A percentile compares a stretch with the other conserved stretches of the same genome.
Conservation (phyloP, 2,888 invertebrate genomes). For the Chrysolina americana region DNA sequence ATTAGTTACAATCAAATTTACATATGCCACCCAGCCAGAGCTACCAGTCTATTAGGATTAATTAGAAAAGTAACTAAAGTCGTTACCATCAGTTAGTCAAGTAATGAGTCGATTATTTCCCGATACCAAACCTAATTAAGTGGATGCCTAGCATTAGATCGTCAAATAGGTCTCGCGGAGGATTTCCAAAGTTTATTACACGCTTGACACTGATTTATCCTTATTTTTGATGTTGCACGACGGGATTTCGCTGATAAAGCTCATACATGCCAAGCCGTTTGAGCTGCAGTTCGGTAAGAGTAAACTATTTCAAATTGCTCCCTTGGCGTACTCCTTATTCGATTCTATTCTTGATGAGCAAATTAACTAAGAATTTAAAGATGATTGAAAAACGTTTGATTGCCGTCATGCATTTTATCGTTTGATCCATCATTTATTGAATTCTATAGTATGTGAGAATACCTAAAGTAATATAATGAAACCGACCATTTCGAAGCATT, state of each 20-base stretch:
- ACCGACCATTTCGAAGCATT: too few species aligned
- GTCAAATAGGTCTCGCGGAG: slow-evolving; percentile 44
- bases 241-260: slow-evolving; percentile 23
- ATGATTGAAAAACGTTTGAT: too few species aligned
- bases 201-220: slow-evolving; percentile 46
- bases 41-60: slow-evolving; percentile 57
- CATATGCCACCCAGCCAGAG: slow-evolving; percentile 58
- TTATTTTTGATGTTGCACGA: slow-evolving; percentile 32
- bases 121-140: slow-evolving; percentile 52
- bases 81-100: slow-evolving; percentile 56
- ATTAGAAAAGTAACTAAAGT: slow-evolving; percentile 56
- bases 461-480: too few species aligned
- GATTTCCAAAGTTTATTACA: slow-evolving; percentile 50
- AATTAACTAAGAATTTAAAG: neutral
- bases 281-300: neutral
- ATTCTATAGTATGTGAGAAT: too few species aligned
- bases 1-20: slow-evolving; percentile 46
- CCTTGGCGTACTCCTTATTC: neutral
- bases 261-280: neutral
- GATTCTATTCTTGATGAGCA: neutral
- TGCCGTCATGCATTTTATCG: too few species aligned
- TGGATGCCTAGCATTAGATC: slow-evolving; percentile 44
- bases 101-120: slow-evolving; percentile 51
- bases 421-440: too few species aligned
- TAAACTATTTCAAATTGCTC: neutral